Base-by-base conservation (phyloP, 2,888 invertebrate genomes). In the Tinea trinotella region DNA sequence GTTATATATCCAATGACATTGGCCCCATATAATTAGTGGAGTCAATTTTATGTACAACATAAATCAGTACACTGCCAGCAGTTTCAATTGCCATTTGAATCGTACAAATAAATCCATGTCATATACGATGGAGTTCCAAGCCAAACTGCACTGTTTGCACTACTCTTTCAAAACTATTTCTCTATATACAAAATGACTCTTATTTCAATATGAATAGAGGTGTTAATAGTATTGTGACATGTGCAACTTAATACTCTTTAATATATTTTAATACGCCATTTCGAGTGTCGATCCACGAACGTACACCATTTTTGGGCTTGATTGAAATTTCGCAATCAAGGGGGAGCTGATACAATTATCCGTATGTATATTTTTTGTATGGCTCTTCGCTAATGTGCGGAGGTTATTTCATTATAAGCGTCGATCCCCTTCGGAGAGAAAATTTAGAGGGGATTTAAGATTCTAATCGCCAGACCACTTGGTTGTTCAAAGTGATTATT, bases 291-390 rank as follows among this genome's bases (percentile, higher is more conserved):
- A 81, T 80, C 68, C 74, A 75, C 76, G 74, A 73, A 74, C 73
- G 80, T 80, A 75, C 67, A 79, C 84, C 81, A 82, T 83, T 84
- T 83, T 82, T 79, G 74, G 70, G 75, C 70, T 77, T 84, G 84
- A 85, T 84, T 84, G 84, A 84, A 85, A 84, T 84, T 84, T 85
- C 62, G 83, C 84, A 84, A 84, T 83, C 82, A 83, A 78, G 78
- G 73, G 82, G 82, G 81, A 63, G 70, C 74, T 80, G 78, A 81
- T 82, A 76, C 76, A 84, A 83, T 85, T 84, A 84, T 71, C 71
- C 35, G 49, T 54, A 44, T 80, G 72, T 83, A 82, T 74, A 80
- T 79, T 79, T 83, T 82, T 78, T 69, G 65, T 73, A 53, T 35
- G 53, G 53, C 22, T 53, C 53, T 40, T 72, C 75, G 70, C 67